A percentile compares a stretch with the other conserved stretches of the same genome.
Evolutionary conservation across 2,797 vertebrate species (phyloP).

Genomic region (Phoebastria nigripes): DNA sequence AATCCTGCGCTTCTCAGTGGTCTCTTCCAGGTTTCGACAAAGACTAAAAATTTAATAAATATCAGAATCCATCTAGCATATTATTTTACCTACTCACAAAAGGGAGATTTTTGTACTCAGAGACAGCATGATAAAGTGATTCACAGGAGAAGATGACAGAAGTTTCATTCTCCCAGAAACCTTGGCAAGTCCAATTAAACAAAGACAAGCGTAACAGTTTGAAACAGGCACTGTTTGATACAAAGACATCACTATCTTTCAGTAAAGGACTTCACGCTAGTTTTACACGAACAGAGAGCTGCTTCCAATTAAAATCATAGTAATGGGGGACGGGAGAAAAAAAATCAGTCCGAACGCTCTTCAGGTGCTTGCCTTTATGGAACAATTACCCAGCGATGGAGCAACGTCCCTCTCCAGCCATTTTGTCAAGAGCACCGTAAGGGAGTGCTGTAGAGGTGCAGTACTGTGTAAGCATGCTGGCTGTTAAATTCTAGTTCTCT

Average conservation of each 20-base stretch:
- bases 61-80: background rate
- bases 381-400: background rate
- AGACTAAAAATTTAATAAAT: background rate
- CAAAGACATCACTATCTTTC: slow-evolving; percentile 31
- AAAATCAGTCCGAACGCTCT: background rate
- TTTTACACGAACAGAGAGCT: slow-evolving; percentile 33
- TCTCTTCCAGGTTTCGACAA: background rate
- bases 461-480: fast-evolving
- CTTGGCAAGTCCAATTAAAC: background rate
- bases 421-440: background rate
- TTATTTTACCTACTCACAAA: slow-evolving; percentile 23
- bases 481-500: background rate
- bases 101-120: background rate
- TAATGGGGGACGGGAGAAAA: background rate
- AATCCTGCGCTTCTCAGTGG: background rate
- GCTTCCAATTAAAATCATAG: slow-evolving; percentile 37
- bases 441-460: background rate
- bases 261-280: background rate
- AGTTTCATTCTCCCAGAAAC: background rate
- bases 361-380: background rate
- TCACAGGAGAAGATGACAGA: background rate
- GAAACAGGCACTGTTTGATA: background rate
- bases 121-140: background rate
- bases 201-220: background rate
- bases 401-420: background rate